phyloP scores from a whole-genome alignment of 1,140 invertebrate genomes.

The Octopus bimaculoides region DNA sequence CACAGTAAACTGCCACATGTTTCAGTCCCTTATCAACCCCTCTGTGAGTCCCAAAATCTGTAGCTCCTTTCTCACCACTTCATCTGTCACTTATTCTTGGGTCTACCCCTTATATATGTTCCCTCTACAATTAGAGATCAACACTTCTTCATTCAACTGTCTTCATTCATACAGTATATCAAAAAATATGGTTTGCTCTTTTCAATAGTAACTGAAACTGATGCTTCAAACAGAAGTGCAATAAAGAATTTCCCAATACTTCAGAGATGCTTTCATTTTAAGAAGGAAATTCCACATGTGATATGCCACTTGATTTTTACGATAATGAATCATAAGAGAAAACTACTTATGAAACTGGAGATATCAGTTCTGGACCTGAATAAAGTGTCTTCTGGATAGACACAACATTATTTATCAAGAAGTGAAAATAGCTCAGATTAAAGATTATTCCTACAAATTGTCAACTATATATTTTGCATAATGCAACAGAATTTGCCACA shows the following conservation, averaged over 20 bases:
- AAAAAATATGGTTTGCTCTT: conserved; percentile 7
- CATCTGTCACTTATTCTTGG: no score
- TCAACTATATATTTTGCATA: not conserved
- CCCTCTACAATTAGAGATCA: no score
- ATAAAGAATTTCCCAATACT: conserved; percentile 5
- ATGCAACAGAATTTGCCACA: conserved; percentile 7
- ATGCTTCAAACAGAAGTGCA: not conserved
- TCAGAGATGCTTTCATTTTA: conserved; percentile 5
- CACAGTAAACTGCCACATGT: no score
- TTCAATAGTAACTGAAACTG: conserved; percentile 3
- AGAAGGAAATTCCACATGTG: not conserved
- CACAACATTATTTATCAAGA: not conserved
- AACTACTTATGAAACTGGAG: not conserved
- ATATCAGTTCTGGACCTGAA: not conserved
- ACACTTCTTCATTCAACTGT: no score
- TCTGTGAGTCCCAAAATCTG: no score
- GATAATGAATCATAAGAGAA: not conserved
- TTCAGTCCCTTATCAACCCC: no score
- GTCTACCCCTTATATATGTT: no score
- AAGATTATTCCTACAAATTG: conserved; percentile 1
- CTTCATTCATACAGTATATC: not conserved
- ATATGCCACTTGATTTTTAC: not conserved
- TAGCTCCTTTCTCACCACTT: no score
- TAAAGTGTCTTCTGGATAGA: not conserved
- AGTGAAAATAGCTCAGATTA: not conserved